Conservation (phyloP, 2,113 vertebrate genomes). For the Rhabdomys dilectus region DNA sequence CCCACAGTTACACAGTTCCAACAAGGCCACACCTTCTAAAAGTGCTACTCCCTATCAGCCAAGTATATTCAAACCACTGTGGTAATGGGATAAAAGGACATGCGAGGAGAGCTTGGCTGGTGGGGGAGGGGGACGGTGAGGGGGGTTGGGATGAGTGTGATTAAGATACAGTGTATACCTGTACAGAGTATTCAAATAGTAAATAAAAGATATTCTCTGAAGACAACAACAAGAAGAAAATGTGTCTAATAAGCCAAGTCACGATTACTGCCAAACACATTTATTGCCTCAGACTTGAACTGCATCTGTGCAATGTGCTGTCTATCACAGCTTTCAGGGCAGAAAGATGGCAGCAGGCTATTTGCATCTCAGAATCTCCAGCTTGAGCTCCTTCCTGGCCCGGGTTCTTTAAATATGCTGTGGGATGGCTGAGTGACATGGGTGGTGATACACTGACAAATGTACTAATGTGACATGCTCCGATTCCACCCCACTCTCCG, state of each 20-base stretch:
- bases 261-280: too few species aligned
- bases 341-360: not conserved
- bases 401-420: not conserved
- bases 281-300: not conserved
- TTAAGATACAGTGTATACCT: not conserved
- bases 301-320: rapidly evolving
- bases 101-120: too few species aligned
- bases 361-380: not conserved
- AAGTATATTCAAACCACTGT: too few species aligned
- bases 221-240: not conserved
- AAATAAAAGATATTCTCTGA: not conserved
- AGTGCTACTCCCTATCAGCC: too few species aligned
- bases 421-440: constrained; percentile 23
- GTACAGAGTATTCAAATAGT: not conserved
- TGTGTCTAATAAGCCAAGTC: not conserved
- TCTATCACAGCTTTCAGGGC: not conserved
- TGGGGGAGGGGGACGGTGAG: too few species aligned
- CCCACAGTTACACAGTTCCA: too few species aligned
- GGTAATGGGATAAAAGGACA: not conserved
- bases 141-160: too few species aligned
- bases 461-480: not conserved
- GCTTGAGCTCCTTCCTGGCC: not conserved
- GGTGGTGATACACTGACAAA: not conserved
- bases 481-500: constrained; percentile 7
- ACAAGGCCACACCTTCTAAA: too few species aligned